Conservation (phyloP, 2,888 invertebrate genomes). For the Campopleginae sp. region DNA sequence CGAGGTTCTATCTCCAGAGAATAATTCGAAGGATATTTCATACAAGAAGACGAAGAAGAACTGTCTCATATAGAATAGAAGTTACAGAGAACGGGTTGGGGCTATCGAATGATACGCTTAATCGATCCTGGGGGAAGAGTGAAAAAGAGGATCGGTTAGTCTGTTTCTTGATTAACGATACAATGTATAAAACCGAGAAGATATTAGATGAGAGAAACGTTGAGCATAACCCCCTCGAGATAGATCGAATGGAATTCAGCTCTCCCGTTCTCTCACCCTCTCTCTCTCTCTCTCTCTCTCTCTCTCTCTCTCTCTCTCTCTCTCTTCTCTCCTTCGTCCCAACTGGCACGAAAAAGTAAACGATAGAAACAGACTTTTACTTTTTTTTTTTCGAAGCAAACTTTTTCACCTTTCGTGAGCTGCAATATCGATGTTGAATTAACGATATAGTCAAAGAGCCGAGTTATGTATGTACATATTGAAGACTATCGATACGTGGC, state of each 20-base stretch:
- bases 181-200: conserved; percentile 50
- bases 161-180: conserved; percentile 53
- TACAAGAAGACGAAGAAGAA: conserved; percentile 6
- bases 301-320: conserved; percentile 23
- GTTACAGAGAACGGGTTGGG: conserved; percentile 42
- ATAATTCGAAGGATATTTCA: conserved; percentile 39
- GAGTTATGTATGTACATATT: conserved; percentile 10
- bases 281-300: conserved; percentile 10
- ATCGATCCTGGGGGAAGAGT: conserved; percentile 61
- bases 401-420: conserved; percentile 43
- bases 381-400: neutral
- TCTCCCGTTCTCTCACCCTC: conserved; percentile 8
- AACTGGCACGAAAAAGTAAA: neutral
- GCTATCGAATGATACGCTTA: conserved; percentile 49
- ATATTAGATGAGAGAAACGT: conserved; percentile 44
- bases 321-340: conserved; percentile 6
- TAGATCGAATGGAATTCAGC: conserved; percentile 28
- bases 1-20: conserved; percentile 41
- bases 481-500: conserved; percentile 51
- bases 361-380: conserved; percentile 9
- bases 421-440: conserved; percentile 45
- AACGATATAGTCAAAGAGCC: conserved; percentile 35
- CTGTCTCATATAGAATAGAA: conserved; percentile 6
- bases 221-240: conserved; percentile 50
- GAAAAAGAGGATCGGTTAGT: conserved; percentile 51